These are phyloP conservation scores for Scaptomyza tumidula DNA, from an alignment of 2,888 invertebrate species.

Conservation along the genomic window DNA sequence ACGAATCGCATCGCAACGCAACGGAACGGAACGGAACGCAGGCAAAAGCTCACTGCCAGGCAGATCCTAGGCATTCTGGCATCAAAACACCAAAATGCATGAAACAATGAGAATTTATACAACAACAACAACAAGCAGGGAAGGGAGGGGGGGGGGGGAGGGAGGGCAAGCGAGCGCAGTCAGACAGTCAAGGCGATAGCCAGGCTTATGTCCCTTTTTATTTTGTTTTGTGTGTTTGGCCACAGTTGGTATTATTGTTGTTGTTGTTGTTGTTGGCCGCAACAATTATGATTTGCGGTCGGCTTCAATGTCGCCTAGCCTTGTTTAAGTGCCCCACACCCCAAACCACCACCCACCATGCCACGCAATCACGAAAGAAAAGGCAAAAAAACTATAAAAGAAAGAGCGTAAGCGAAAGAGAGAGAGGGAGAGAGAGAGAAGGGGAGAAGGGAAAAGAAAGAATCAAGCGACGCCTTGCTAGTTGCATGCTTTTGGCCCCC, in stretches of 20 bases:
- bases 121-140: constrained; percentile 29
- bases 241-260: constrained; percentile 44
- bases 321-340: neutral
- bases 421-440: neutral
- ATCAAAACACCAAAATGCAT: constrained; percentile 45
- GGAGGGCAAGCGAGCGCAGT: neutral
- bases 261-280: constrained; percentile 38
- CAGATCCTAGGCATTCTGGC: too few relatives aligned
- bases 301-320: constrained; percentile 35
- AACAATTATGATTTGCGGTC: constrained; percentile 66
- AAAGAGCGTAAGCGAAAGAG: neutral
- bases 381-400: constrained; percentile 5
- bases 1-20: constrained; percentile 41
- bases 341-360: neutral
- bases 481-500: constrained; percentile 26
- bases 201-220: constrained; percentile 62
- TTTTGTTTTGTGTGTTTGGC: constrained; percentile 30
- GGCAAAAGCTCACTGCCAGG: too few relatives aligned
- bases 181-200: constrained; percentile 46
- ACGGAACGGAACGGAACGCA: too few relatives aligned
- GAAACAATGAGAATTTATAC: constrained; percentile 46
- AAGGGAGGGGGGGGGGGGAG: neutral
- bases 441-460: neutral
- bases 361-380: constrained; percentile 3
- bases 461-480: constrained; percentile 27